Percentiles rank a stretch among this genome's conserved stretches.
These are phyloP conservation scores for Lagodon rhomboides DNA, from an alignment of 2,797 vertebrate genomes.

Conservation along the genomic window DNA sequence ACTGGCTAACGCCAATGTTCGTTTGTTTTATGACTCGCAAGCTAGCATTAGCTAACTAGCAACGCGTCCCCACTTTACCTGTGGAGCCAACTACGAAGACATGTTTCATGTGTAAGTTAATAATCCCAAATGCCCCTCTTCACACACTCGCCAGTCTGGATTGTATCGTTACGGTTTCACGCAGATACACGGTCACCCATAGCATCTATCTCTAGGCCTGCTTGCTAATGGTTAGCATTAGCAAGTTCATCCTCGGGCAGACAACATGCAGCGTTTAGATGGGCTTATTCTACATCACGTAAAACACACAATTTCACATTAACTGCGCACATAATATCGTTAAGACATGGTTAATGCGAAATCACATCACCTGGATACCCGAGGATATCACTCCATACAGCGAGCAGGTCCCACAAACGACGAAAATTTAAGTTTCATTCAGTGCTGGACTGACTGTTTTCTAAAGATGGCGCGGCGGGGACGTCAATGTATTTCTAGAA, in stretches of 20 bases:
- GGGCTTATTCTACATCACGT: neutral
- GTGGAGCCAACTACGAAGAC: fast-evolving
- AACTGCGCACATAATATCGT: neutral
- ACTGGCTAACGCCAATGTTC: neutral
- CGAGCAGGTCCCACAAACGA: conserved; percentile 24
- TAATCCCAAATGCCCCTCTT: neutral
- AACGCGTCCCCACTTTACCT: neutral
- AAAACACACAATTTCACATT: neutral
- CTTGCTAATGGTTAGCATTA: conserved; percentile 64
- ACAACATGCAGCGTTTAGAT: conserved; percentile 14
- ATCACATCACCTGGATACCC: conserved; percentile 46
- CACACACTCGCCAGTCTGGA: fast-evolving
- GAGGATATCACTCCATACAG: conserved; percentile 42
- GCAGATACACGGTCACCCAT: neutral
- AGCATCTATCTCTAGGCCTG: conserved; percentile 51
- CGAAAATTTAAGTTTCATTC: conserved; percentile 74
- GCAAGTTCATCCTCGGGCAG: conserved; percentile 33
- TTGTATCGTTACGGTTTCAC: neutral
- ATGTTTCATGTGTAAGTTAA: neutral
- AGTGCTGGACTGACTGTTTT: conserved; percentile 72
- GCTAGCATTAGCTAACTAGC: conserved; percentile 35
- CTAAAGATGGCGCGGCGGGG: conserved; percentile 84
- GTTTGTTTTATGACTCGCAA: neutral
- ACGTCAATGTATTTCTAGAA: conserved; percentile 72
- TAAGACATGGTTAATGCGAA: fast-evolving